phyloP scores from a whole-genome alignment of 2,113 vertebrate genomes.

The Orycteropus afer region DNA sequence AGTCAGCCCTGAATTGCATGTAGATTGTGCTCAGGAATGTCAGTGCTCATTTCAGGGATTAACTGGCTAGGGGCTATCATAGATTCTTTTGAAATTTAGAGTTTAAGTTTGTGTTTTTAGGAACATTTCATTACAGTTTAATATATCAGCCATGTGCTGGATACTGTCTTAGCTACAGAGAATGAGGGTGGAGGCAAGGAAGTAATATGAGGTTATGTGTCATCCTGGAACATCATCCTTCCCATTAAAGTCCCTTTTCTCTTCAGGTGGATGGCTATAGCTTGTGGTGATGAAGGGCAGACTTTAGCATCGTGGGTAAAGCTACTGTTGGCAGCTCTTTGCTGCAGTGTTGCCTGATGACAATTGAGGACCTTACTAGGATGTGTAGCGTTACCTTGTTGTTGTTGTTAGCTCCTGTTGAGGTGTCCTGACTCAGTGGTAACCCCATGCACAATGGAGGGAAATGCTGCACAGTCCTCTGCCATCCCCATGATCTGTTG shows the following conservation, averaged over 20 bases:
- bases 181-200: background rate
- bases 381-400: background rate
- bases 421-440: background rate
- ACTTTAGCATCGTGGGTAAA: accelerated
- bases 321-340: background rate
- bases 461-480: background rate
- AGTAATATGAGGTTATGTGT: background rate
- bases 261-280: background rate
- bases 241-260: background rate
- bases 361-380: background rate
- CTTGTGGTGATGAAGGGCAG: background rate
- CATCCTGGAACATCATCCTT: background rate
- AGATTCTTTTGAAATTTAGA: background rate
- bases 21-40: background rate
- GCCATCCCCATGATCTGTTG: background rate
- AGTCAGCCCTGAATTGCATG: background rate
- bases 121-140: background rate
- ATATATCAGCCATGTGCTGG: background rate
- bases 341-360: background rate
- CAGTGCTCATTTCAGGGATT: background rate
- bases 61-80: too few species aligned
- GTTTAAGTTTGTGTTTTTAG: background rate
- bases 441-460: background rate
- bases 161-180: background rate
- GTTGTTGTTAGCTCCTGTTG: background rate